Conservation (phyloP, 1,140 invertebrate species). For the Cyclina sinensis region DNA sequence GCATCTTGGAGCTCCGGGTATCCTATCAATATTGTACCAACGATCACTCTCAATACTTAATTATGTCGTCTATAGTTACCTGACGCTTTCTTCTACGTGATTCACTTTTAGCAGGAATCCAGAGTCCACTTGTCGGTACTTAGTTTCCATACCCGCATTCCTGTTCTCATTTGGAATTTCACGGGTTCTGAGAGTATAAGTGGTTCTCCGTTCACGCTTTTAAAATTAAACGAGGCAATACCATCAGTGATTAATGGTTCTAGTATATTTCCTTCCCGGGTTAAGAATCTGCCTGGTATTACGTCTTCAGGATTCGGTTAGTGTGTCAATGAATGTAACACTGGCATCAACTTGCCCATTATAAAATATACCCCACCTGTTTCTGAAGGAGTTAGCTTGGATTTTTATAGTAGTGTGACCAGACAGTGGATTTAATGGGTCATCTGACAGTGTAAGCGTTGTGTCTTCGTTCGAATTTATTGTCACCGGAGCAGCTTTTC, state of each 20-base stretch:
- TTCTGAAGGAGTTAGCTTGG: constrained; percentile 1
- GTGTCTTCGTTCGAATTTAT: constrained; percentile 2
- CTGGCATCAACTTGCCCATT: not conserved
- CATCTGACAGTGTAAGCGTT: constrained; percentile 9
- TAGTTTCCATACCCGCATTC: constrained; percentile 34
- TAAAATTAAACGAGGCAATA: not conserved
- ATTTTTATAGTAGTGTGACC: not conserved
- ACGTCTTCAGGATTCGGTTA: not conserved
- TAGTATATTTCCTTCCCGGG: not conserved
- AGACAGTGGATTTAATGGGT: not conserved
- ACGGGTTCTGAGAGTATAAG: not conserved
- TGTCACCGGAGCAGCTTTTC: not conserved
- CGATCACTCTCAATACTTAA: not conserved
- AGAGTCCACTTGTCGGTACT: not conserved
- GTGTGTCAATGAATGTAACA: constrained; percentile 20
- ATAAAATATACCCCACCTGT: not conserved
- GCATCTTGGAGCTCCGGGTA: constrained; percentile 32
- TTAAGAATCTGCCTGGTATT: constrained; percentile 33
- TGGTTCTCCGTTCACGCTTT: not conserved
- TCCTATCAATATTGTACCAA: constrained; percentile 53
- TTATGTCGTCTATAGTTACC: not conserved
- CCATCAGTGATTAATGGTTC: constrained; percentile 39
- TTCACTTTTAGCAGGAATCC: not conserved
- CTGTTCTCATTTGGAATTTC: not conserved
- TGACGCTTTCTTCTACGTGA: constrained; percentile 4